A percentile compares a stretch with the other conserved stretches of the same genome.
Conservation (phyloP, 2,113 vertebrate species). For the Poecilia latipinna region DNA sequence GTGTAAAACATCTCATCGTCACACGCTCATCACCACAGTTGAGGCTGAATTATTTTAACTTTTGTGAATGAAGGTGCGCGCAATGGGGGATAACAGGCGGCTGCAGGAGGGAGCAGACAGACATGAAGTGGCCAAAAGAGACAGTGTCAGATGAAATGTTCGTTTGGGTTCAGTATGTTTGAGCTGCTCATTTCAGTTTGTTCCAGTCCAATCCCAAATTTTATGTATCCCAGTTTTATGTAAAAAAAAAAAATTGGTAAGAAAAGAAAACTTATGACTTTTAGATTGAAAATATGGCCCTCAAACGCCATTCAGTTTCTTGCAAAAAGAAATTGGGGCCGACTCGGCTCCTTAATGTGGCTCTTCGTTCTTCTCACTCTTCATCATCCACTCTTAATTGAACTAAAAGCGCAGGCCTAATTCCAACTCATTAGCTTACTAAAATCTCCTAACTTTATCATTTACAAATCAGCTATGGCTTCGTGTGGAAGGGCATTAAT, state of each 20-base stretch:
- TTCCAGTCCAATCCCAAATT: background rate
- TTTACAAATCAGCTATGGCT: background rate
- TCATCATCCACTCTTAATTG: background rate
- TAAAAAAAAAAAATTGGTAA: background rate
- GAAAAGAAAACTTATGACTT: background rate
- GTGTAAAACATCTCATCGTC: conserved; percentile 11
- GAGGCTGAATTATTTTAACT: background rate
- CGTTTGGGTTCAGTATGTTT: background rate
- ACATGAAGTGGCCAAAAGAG: conserved; percentile 28
- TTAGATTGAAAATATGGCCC: background rate
- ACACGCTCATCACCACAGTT: background rate
- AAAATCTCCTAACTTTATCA: background rate
- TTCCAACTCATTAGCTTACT: background rate
- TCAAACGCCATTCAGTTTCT: background rate
- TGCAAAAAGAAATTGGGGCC: background rate
- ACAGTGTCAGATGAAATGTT: conserved; percentile 50
- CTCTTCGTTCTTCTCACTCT: background rate
- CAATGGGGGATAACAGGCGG: conserved; percentile 2
- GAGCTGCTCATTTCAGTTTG: conserved; percentile 34
- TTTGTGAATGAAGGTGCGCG: background rate
- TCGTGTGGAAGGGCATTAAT: background rate
- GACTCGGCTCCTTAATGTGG: background rate
- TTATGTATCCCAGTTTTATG: background rate
- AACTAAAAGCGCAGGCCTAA: background rate
- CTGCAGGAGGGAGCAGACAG: background rate